Evolutionary conservation across 2,797 vertebrate genomes (phyloP).

Genomic region (Silurus aristotelis): DNA sequence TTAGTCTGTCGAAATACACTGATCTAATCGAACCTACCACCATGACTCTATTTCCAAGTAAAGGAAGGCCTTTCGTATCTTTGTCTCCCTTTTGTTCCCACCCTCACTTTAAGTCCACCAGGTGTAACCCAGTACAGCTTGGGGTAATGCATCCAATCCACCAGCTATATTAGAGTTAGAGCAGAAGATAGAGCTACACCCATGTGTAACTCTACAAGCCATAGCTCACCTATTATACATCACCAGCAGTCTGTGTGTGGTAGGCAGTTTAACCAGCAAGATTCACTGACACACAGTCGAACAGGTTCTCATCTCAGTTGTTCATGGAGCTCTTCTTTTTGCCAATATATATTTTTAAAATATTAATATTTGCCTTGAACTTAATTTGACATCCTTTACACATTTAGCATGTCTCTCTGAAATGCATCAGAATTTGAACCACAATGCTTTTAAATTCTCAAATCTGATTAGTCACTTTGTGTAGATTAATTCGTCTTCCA

Average conservation of each 20-base stretch:
- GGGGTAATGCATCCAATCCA: slow-evolving; percentile 57
- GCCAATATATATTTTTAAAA: too few relatives aligned
- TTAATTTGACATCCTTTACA: neutral
- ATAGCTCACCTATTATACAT: slow-evolving; percentile 50
- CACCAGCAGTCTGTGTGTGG: slow-evolving; percentile 43
- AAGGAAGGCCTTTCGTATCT: slow-evolving; percentile 37
- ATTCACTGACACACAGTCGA: slow-evolving; percentile 27
- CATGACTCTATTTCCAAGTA: slow-evolving; percentile 31
- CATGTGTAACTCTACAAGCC: slow-evolving; percentile 47
- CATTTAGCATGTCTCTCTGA: neutral
- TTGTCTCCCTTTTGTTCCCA: slow-evolving; percentile 37
- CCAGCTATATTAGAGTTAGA: slow-evolving; percentile 30
- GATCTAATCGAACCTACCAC: slow-evolving; percentile 12
- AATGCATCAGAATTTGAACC: neutral
- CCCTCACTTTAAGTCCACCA: slow-evolving; percentile 39
- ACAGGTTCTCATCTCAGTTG: neutral
- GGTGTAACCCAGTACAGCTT: slow-evolving; percentile 53
- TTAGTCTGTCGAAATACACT: neutral
- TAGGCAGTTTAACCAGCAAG: slow-evolving; percentile 14
- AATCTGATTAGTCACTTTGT: neutral
- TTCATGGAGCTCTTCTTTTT: neutral
- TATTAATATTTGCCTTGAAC: neutral
- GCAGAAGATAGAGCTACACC: slow-evolving; percentile 50
- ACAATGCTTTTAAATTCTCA: neutral
- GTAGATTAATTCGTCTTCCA: neutral